Percentiles rank a stretch among this genome's conserved stretches.
These are phyloP conservation scores for Crocuta crocuta DNA, from an alignment of 2,113 vertebrate genomes.

Conservation along the genomic window DNA sequence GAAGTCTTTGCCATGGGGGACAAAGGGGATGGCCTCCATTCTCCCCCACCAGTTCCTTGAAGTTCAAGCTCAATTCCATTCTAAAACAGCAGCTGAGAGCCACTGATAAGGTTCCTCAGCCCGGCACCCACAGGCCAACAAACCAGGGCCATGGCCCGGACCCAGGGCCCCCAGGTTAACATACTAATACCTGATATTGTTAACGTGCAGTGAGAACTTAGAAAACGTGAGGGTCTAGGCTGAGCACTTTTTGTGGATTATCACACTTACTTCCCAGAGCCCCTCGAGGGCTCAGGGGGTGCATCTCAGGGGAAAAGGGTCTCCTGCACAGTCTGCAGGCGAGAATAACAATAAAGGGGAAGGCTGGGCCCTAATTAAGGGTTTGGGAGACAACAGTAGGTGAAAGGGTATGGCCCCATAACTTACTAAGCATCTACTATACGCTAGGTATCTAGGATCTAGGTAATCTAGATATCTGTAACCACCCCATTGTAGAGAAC, in stretches of 20 bases:
- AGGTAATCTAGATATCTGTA: no score
- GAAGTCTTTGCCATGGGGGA: background rate
- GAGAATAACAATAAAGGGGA: accelerated
- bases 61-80: background rate
- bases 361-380: background rate
- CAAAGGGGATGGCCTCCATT: background rate
- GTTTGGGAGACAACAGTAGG: no score
- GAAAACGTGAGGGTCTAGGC: background rate
- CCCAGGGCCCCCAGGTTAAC: background rate
- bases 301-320: background rate
- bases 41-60: no score
- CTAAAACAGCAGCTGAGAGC: background rate
- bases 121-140: background rate
- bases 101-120: background rate
- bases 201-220: background rate
- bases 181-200: accelerated
- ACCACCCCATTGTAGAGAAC: background rate
- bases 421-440: background rate
- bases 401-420: no score
- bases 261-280: background rate
- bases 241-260: background rate
- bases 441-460: no score
- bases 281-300: no score
- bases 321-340: background rate
- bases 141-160: background rate